Conservation (phyloP, 2,888 invertebrate genomes). For the Cephonodes hylas region DNA sequence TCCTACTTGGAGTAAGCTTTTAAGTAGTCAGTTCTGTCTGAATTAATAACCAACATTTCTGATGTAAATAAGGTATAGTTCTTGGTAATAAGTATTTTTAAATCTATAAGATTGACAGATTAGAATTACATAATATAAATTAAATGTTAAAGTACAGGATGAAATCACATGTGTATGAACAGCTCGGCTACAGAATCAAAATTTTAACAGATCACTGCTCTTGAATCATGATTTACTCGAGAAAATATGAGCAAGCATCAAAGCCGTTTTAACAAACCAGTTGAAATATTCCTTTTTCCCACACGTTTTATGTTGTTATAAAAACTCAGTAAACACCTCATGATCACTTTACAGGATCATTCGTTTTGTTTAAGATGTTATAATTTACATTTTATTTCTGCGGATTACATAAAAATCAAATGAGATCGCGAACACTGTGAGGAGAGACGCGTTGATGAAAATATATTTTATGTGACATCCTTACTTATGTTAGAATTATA, state of each 20-base stretch:
- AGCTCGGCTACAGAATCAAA: neutral
- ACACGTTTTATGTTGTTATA: conserved; percentile 11
- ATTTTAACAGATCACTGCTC: neutral
- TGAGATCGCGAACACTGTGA: neutral
- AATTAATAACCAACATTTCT: no score
- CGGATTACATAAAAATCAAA: conserved; percentile 43
- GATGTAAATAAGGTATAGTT: no score
- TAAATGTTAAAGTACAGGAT: no score
- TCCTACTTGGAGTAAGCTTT: no score
- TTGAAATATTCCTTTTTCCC: conserved; percentile 4
- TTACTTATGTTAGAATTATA: no score
- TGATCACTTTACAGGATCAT: conserved; percentile 44
- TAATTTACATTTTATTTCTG: conserved; percentile 51
- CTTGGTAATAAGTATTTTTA: no score
- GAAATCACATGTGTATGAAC: no score
- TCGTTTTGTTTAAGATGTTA: conserved; percentile 48
- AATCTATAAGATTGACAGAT: no score
- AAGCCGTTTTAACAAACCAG: neutral
- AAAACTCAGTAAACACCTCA: conserved; percentile 13
- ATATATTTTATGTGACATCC: neutral
- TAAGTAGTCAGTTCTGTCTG: no score
- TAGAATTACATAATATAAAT: no score
- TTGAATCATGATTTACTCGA: neutral
- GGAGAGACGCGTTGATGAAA: neutral
- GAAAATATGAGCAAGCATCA: neutral